These are phyloP conservation scores for Mormyrus iriodes DNA, from an alignment of 2,113 vertebrate genomes.

Conservation along the genomic window DNA sequence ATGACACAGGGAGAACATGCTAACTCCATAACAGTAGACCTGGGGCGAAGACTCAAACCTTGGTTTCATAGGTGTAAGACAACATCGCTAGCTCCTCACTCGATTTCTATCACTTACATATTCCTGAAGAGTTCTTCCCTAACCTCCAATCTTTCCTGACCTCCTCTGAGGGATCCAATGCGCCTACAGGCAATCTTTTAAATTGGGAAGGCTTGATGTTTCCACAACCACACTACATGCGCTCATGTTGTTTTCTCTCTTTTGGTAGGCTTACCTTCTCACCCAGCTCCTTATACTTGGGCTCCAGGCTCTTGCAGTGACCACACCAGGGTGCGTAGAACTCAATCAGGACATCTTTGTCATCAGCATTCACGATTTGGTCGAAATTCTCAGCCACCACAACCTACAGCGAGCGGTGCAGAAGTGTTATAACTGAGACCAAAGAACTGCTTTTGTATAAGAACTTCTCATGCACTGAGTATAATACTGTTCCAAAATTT, in stretches of 20 bases:
- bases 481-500: conserved; percentile 19
- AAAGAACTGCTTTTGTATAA: neutral
- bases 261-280: conserved; percentile 73
- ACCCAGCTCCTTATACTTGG: conserved; percentile 89
- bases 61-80: neutral
- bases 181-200: neutral
- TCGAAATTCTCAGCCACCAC: conserved; percentile 95
- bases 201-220: neutral
- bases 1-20: neutral
- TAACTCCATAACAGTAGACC: neutral
- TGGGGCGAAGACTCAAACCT: neutral
- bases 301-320: conserved; percentile 96
- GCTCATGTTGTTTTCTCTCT: neutral
- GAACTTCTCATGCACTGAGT: neutral
- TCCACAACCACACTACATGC: neutral
- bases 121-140: neutral
- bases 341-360: conserved; percentile 93
- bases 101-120: neutral
- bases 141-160: neutral
- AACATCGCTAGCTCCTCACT: neutral
- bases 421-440: neutral
- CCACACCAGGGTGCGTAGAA: conserved; percentile 98
- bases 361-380: conserved; percentile 84
- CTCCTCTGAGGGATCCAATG: too few species aligned
- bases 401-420: conserved; percentile 59